Evolutionary conservation across 2,797 vertebrate genomes (phyloP), one percentile per base, ranked within the genome.

Genomic region (Galaxias olidus): DNA sequence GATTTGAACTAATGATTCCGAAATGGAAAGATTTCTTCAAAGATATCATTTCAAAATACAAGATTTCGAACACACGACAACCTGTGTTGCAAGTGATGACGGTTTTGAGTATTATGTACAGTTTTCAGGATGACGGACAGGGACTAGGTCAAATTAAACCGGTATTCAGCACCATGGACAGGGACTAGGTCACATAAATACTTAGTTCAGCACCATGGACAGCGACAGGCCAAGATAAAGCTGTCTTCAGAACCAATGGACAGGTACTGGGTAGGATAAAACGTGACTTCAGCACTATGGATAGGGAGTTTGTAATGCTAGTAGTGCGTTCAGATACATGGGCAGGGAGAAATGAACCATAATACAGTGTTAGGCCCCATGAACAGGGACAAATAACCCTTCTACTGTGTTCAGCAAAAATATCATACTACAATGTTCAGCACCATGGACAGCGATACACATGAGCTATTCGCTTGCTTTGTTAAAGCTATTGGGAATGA

Each of bases 161-260:
- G 45, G 61, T 41, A 41, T 42, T 63, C 20, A 66, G 72, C 30
- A 63, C 40, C 65, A 66, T 9, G 57, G 15, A n/a, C 61, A 58
- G 57, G 9, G 48, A 10, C 43, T 50, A 56, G 9, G 64, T 65
- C 14, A 67, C 17, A 48, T 11, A 30, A 43, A 59, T 49, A 65
- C 53, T 8, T 15, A 55, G 45, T 61, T 65, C 63, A 65, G 60
- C 65, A 57, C 64, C 52, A 46, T 45, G 49, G 68, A 71, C 41
- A 65, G 64, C 53, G 50, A 55, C 13, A 52, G 49, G 48, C 46
- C 68, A 4, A 59, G n/a, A n/a, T 64, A 48, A 12, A 9, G 61
- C 41, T 2, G 30, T 30, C n/a, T n/a, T 30, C 30, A 30, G 30
- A 2, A 30, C 49, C 49, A n/a, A 17, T n/a, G 49, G n/a, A 9